Base-by-base conservation (phyloP, 2,888 invertebrate genomes). In the Eutolmus rufibarbis region DNA sequence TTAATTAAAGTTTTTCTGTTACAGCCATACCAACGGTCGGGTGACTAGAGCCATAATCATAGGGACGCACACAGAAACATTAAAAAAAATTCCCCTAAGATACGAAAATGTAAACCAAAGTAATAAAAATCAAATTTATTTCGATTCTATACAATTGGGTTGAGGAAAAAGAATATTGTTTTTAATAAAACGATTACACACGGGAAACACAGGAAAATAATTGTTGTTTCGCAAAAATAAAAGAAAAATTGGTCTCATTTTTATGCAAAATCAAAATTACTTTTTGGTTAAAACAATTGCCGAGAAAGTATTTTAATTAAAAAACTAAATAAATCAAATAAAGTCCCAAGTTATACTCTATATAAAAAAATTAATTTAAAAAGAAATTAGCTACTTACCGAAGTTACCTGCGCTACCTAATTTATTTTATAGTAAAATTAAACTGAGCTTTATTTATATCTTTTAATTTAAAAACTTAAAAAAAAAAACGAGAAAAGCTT, bases 1-100 rank as follows among this genome's bases (percentile, higher is more conserved):
- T 37, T 57, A 87, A 87, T 19, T 31, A 87, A 87, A 85, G 78
- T 79, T 87, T 89, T 89, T 89, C 87, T 89, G 89, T 89, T 91
- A 86, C 92, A 92, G 92, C 92, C 92, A 92, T 92, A 91, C 92
- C 92, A 92, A 92, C 92, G 92, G 92, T 92, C 92, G 92, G 92
- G 92, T 92, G 92, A 92, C 92, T 92, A 92, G 91, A 91, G 90
- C 90, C 85, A 90, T 89, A 88, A 88, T 66, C 88, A 88, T 87
- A 88, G 84, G 89, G 89, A 86, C 31, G 34, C 77, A 78, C 46
- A 46, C 88, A 89, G 88, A 86, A 84, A 82, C 7, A 78, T 77
- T 86, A 74, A 87, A 88, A 85, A 57, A 16, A 66, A 12, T 66
- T n/a, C 14, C 23, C 5, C 23, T 51, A 86, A 56, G 31, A 77